A percentile compares a stretch with the other conserved stretches of the same genome.
These are phyloP conservation scores for Eumaeus atala DNA, from an alignment of 1,140 invertebrate genomes.

Conservation along the genomic window DNA sequence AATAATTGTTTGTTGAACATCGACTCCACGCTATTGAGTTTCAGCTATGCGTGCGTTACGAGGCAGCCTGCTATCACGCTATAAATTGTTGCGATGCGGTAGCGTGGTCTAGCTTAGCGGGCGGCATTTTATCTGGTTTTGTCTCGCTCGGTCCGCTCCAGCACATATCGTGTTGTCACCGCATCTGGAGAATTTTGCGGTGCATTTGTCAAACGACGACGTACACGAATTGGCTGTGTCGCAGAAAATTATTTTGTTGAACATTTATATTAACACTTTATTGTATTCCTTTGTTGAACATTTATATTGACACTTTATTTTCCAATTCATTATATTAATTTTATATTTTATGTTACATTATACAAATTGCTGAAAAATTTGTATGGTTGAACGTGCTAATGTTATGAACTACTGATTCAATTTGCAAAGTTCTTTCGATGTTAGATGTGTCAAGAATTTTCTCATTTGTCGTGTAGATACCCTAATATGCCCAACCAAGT, in stretches of 20 bases:
- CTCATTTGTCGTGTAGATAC: no score
- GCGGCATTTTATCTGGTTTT: conserved; percentile 30
- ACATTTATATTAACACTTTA: neutral
- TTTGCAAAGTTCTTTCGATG: no score
- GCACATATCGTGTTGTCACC: conserved; percentile 17
- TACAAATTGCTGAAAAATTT: no score
- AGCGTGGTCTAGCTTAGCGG: conserved; percentile 28
- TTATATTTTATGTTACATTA: no score
- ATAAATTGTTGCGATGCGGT: conserved; percentile 35
- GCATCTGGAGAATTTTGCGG: conserved; percentile 25
- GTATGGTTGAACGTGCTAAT: no score
- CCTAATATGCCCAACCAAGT: no score
- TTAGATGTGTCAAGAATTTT: no score
- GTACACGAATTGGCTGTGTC: conserved; percentile 20
- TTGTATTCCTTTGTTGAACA: neutral
- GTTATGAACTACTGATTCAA: no score
- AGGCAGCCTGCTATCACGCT: conserved; percentile 26
- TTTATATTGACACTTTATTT: no score
- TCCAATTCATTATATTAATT: no score
- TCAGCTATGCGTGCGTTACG: conserved; percentile 29
- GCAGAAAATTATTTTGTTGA: conserved; percentile 12
- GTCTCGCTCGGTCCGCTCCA: conserved; percentile 18
- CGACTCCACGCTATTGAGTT: conserved; percentile 16
- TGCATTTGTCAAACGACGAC: conserved; percentile 22
- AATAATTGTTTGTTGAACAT: neutral